Evolutionary conservation across 1,140 invertebrate genomes (phyloP), one percentile per base, ranked within the genome.

Genomic region (Trichomalopsis sarcophagae): DNA sequence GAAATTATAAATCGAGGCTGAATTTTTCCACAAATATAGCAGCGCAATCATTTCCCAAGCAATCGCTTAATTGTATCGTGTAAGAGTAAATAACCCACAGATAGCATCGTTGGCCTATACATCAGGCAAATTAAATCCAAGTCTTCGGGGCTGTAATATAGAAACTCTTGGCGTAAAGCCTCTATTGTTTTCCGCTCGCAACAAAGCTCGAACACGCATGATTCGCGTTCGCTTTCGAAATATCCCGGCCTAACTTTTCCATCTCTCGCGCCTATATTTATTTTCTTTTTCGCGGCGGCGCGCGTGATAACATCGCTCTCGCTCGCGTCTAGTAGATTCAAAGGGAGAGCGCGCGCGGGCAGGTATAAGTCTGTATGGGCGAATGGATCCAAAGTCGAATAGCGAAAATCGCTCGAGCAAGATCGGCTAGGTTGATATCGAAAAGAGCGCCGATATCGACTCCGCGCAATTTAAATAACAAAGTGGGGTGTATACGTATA

Each of bases 351-450:
- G 50, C 50, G 50, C 50, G 13, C 50, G 17, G 1, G 50, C 17
- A 55, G 13, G 50, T 55, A 14, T 21, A 55, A 55, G 50, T 27
- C 27, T 55, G 80, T 89, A 89, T 87, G 88, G 86, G 87, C 81
- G 81, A 55, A 11, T 81, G 83, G 79, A 55, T 55, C 50, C 50
- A 55, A 55, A 17, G 14, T 14, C 14, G 50, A 17, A 36, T 36
- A 84, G 30, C 27, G 62, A 77, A 44, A 77, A 44, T 47, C 50
- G 44, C 44, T 77, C 44, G 75, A 30, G 44, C 5, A 33, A 71
- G 81, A 71, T 74, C 55, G 78, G 55, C 10, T 40, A 33, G 33
- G 6, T n/a, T 14, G 78, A 68, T 82, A 69, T 44, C 33, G 14
- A 69, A 71, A 30, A 55, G 71, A 50, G 68, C 23, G 27, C 40